phyloP scores from a whole-genome alignment of 92 coral and sea anemone species.

The Umimayanthus chanpuru region DNA sequence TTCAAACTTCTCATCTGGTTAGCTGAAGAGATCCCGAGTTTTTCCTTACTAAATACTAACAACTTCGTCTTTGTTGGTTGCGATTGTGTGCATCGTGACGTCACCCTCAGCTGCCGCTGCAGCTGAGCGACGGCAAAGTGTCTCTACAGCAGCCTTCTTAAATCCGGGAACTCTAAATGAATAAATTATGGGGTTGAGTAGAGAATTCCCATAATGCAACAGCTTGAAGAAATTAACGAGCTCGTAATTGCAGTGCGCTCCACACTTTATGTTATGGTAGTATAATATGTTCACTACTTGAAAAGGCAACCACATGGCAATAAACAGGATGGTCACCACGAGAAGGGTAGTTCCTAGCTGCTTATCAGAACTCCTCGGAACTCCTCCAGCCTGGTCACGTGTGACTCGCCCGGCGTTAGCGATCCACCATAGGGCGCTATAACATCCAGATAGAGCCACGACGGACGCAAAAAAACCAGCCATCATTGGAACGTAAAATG shows the following conservation, averaged over 20 bases:
- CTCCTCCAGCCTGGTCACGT: conserved; percentile 45
- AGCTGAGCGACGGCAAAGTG: background rate
- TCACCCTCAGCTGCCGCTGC: background rate
- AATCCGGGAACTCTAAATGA: conserved; percentile 72
- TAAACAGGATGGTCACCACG: conserved; percentile 62
- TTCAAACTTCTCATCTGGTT: background rate
- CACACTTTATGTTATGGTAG: conserved; percentile 63
- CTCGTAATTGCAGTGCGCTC: conserved; percentile 39
- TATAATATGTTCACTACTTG: conserved; percentile 70
- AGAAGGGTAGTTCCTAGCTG: conserved; percentile 65
- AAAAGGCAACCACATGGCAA: conserved; percentile 78
- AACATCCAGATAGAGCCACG: conserved; percentile 57
- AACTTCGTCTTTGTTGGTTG: background rate
- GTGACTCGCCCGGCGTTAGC: conserved; percentile 50
- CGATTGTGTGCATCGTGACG: background rate
- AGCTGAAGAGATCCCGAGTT: background rate
- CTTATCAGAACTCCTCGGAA: conserved; percentile 37
- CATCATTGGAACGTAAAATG: conserved; percentile 69
- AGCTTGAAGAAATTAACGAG: conserved; percentile 63
- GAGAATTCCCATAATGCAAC: conserved; percentile 76
- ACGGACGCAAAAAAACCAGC: conserved; percentile 54
- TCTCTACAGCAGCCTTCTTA: conserved; percentile 19
- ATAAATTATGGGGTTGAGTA: conserved; percentile 75
- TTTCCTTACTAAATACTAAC: background rate
- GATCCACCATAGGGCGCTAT: conserved; percentile 61